phyloP scores from a whole-genome alignment of 1,140 invertebrate species.

The Apis laboriosa region DNA sequence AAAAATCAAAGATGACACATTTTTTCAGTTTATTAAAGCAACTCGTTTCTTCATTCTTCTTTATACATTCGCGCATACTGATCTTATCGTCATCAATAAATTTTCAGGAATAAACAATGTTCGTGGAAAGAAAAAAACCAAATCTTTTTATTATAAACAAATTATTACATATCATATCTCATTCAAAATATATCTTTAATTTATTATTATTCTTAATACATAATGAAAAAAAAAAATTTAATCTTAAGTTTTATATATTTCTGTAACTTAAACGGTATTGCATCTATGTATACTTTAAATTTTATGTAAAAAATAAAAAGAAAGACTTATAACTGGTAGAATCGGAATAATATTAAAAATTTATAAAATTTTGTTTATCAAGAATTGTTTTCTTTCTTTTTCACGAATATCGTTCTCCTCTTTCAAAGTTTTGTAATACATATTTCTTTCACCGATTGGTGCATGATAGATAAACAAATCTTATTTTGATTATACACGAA shows the following conservation, averaged over 20 bases:
- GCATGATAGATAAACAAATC: conserved; percentile 7
- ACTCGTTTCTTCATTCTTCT: conserved; percentile 28
- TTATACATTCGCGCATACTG: conserved; percentile 33
- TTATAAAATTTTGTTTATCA: background rate
- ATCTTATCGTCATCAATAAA: conserved; percentile 25
- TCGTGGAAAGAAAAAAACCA: conserved; percentile 3
- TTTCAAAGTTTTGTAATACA: conserved; percentile 3
- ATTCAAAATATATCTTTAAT: conserved; percentile 31
- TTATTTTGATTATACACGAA: conserved; percentile 33
- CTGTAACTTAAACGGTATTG: conserved; percentile 28
- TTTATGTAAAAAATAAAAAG: background rate
- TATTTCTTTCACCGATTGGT: background rate
- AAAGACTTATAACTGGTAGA: conserved; percentile 15
- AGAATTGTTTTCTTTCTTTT: background rate
- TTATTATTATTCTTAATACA: background rate
- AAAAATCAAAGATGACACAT: conserved; percentile 37
- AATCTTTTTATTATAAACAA: background rate
- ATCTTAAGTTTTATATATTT: conserved; percentile 18
- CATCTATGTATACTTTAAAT: background rate
- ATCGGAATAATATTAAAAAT: background rate
- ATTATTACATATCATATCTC: background rate
- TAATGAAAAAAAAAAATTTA: conserved; percentile 23
- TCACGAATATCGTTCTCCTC: background rate
- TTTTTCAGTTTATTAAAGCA: conserved; percentile 35
- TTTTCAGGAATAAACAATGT: background rate